A percentile compares a stretch with the other conserved stretches of the same genome.
Conservation (phyloP, 1,140 invertebrate species). For the Papilio dardanus region DNA sequence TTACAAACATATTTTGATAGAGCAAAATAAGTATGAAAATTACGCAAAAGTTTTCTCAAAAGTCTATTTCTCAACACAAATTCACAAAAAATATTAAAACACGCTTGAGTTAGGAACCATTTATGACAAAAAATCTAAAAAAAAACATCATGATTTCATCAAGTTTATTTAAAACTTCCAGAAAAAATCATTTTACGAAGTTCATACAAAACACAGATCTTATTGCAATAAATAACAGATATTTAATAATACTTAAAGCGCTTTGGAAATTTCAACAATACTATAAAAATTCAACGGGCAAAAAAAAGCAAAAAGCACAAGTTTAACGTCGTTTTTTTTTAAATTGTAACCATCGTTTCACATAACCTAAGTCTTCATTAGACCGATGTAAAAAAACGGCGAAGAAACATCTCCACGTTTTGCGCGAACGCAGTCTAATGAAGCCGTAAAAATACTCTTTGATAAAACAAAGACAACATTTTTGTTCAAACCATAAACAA, state of each 20-base stretch:
- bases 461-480: no score
- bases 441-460: no score
- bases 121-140: neutral
- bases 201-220: conserved; percentile 39
- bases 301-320: neutral
- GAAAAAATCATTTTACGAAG: conserved; percentile 17
- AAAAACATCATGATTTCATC: conserved; percentile 34
- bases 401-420: no score
- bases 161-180: no score
- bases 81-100: neutral
- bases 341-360: no score
- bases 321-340: neutral
- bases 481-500: no score
- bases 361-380: no score
- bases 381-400: no score
- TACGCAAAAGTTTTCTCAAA: neutral
- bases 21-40: neutral
- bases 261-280: neutral
- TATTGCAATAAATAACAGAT: conserved; percentile 28
- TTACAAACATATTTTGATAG: neutral
- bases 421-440: no score
- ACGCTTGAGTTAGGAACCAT: neutral
- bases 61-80: neutral
- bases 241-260: conserved; percentile 26
- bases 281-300: neutral